Evolutionary conservation across 1,140 invertebrate species (phyloP), one percentile per base, ranked within the genome.

Genomic region (Akabosia matsudoensis): DNA sequence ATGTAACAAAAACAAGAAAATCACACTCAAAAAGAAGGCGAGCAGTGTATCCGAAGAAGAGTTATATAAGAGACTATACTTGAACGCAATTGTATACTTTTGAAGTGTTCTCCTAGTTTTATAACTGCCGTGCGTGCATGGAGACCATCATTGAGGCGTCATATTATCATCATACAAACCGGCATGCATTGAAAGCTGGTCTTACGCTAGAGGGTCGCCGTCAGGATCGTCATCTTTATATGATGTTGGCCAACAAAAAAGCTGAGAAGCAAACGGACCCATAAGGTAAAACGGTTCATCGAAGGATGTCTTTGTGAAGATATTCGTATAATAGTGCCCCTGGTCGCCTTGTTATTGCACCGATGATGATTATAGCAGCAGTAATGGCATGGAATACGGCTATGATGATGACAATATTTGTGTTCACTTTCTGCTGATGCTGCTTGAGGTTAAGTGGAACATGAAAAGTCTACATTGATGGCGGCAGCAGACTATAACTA

Each of bases 331-430:
- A 45, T 45, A 18, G 18, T 45, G 37, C 37, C 18, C 37, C 7
- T 22, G 22, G 54, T 56, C 54, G 54, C 54, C 37, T 56, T 56
- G 54, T 56, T 56, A 24, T 56, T 56, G 54, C 54, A 56, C 22
- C 24, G 54, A 56, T 56, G 54, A 56, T 56, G 54, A 56, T 56
- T 56, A 56, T 56, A 24, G 54, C 54, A 3, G 54, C n/a, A 56
- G 54, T 56, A 56, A 56, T 56, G 54, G 54, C 54, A 56, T 13
- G 24, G 10, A 56, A 56, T 56, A 56, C 22, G 54, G 54, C 54
- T 56, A 56, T 56, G 54, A 56, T 16, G 54, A 56, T 56, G 54
- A 22, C n/a, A n/a, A n/a, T n/a, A n/a, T n/a, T n/a, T n/a, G n/a
- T n/a, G n/a, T n/a, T n/a, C n/a, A n/a, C n/a, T n/a, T 45, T 45